These are phyloP conservation scores for Baronia brevicornis DNA, from an alignment of 2,888 invertebrate genomes.

Conservation along the genomic window DNA sequence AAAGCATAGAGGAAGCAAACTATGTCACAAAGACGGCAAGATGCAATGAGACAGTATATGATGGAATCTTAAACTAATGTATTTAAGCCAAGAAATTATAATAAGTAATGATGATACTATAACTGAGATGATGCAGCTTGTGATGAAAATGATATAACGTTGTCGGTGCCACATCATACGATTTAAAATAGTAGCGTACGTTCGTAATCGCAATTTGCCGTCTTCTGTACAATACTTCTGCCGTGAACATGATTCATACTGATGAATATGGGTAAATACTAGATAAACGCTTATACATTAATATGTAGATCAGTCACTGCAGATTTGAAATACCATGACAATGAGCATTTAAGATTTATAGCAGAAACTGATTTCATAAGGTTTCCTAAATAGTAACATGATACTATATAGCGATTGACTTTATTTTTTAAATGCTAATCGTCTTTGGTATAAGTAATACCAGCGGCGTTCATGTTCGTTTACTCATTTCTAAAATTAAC, in stretches of 20 bases:
- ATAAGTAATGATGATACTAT: constrained; percentile 45
- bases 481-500: no score
- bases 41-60: constrained; percentile 63
- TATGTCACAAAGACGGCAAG: constrained; percentile 73
- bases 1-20: constrained; percentile 48
- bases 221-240: constrained; percentile 43
- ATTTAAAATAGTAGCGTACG: constrained; percentile 39
- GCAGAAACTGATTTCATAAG: no score
- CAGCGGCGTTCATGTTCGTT: constrained; percentile 8
- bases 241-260: constrained; percentile 24
- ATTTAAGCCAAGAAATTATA: constrained; percentile 55
- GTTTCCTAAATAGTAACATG: no score
- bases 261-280: no score
- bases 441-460: not conserved
- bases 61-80: constrained; percentile 63
- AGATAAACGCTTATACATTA: no score
- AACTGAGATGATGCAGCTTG: constrained; percentile 59
- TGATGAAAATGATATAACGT: constrained; percentile 41
- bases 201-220: constrained; percentile 68
- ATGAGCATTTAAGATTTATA: no score
- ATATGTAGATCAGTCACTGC: no score
- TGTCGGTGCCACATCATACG: constrained; percentile 72
- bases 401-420: no score
- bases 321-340: no score
- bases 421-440: constrained; percentile 8